A percentile compares a stretch with the other conserved stretches of the same genome.
Conservation (phyloP, 2,797 vertebrate genomes). For the Pseudochirops cupreus region DNA sequence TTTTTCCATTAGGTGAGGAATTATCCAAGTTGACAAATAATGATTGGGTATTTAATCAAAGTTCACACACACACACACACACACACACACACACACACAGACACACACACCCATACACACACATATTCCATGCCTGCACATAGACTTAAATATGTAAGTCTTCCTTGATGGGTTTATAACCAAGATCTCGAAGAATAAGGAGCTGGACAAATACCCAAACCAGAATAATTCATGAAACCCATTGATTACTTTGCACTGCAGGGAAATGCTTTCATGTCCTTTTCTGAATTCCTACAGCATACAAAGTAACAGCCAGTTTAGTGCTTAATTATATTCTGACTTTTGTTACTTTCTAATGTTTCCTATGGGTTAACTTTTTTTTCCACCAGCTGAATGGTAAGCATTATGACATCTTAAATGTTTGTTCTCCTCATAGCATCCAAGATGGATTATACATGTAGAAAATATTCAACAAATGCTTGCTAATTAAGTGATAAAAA, state of each 20-base stretch:
- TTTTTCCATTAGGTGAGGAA: neutral
- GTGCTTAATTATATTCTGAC: neutral
- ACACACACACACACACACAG: neutral
- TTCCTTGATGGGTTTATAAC: neutral
- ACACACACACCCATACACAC: neutral
- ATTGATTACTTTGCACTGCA: conserved; percentile 3
- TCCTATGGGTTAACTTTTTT: neutral
- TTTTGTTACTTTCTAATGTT: neutral
- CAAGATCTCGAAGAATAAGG: neutral
- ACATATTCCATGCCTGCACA: neutral
- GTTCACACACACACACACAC: neutral
- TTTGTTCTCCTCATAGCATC: neutral
- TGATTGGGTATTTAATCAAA: neutral
- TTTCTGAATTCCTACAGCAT: neutral
- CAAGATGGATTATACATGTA: neutral
- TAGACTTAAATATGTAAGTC: neutral
- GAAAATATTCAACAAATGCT: neutral
- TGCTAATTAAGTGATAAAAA: neutral
- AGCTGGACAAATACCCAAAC: neutral
- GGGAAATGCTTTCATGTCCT: neutral
- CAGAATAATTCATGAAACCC: neutral
- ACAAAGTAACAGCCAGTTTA: neutral
- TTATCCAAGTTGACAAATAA: neutral
- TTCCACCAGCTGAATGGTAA: too few relatives aligned
- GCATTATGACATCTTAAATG: neutral